A percentile compares a stretch with the other conserved stretches of the same genome.
Evolutionary conservation across 2,113 vertebrate genomes (phyloP).

Genomic region (Todiramphus chloris): DNA sequence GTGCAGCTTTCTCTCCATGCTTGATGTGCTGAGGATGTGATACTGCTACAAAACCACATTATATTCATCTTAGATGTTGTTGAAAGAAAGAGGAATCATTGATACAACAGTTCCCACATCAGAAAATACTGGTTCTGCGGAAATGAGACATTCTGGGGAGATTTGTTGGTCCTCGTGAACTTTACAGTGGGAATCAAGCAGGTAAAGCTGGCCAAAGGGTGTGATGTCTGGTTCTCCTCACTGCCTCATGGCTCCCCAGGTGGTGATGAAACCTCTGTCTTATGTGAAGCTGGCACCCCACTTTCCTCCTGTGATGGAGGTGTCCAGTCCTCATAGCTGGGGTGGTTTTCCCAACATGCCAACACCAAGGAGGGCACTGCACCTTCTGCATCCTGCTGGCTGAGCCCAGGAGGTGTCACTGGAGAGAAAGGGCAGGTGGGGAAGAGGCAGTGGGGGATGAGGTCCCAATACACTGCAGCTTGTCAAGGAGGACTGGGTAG

Average conservation of each 20-base stretch:
- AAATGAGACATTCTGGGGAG: neutral
- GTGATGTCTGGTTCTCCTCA: neutral
- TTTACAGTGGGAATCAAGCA: neutral
- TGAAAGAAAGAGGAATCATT: neutral
- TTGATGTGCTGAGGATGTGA: neutral
- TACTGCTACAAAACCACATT: neutral
- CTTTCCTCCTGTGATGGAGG: neutral
- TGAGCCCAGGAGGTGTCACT: neutral
- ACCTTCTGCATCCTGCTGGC: accelerated
- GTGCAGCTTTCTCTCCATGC: neutral
- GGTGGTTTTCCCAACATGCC: neutral
- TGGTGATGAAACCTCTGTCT: neutral
- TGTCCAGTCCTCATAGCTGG: neutral
- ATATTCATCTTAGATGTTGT: neutral
- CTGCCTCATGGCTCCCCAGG: neutral
- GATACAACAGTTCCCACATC: neutral
- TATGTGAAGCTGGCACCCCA: accelerated
- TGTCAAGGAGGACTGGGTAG: neutral
- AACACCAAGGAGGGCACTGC: neutral
- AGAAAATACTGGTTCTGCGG: neutral
- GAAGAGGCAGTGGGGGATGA: neutral
- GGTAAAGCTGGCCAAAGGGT: neutral
- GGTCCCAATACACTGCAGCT: neutral
- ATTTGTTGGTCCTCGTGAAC: neutral
- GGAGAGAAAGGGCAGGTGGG: neutral